These are phyloP conservation scores for Nemopilema nomurai DNA, from an alignment of 30 jellyfish, hydroid and myxozoan species.

Conservation along the genomic window DNA sequence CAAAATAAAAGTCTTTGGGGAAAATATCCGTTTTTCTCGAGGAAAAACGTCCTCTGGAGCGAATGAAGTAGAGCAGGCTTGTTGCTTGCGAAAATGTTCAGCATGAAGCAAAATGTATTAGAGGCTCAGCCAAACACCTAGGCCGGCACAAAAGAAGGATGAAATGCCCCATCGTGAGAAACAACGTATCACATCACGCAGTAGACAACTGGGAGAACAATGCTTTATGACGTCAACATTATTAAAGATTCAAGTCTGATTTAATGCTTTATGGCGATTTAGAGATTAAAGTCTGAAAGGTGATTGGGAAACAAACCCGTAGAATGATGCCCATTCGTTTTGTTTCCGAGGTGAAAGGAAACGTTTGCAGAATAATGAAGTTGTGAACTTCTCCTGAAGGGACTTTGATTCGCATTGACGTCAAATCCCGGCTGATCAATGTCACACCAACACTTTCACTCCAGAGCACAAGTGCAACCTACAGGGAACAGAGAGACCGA, in stretches of 20 bases:
- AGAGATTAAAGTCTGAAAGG: not conserved
- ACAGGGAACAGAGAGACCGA: not conserved
- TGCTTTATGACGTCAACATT: too few species aligned
- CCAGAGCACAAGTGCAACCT: conserved; percentile 97
- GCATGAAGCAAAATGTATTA: not conserved
- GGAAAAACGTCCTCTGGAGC: too few species aligned
- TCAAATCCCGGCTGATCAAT: conserved; percentile 71
- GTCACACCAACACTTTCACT: conserved; percentile 93
- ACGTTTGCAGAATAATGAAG: conserved; percentile 68
- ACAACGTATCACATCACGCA: too few species aligned
- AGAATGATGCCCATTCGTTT: conserved; percentile 96
- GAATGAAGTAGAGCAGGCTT: too few species aligned
- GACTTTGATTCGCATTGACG: conserved; percentile 63
- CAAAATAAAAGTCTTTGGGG: too few species aligned
- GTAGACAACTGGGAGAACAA: too few species aligned
- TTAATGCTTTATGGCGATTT: too few species aligned
- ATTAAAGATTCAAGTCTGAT: too few species aligned
- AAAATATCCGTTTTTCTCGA: too few species aligned
- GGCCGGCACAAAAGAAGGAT: too few species aligned
- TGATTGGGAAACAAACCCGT: conserved; percentile 31
- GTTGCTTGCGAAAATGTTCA: not conserved
- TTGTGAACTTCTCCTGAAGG: conserved; percentile 63
- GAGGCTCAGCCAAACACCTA: too few species aligned
- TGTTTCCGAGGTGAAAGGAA: conserved; percentile 97
- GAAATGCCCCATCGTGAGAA: too few species aligned